phyloP scores from a whole-genome alignment of 2,888 invertebrate species.

The Microplitis manilae region DNA sequence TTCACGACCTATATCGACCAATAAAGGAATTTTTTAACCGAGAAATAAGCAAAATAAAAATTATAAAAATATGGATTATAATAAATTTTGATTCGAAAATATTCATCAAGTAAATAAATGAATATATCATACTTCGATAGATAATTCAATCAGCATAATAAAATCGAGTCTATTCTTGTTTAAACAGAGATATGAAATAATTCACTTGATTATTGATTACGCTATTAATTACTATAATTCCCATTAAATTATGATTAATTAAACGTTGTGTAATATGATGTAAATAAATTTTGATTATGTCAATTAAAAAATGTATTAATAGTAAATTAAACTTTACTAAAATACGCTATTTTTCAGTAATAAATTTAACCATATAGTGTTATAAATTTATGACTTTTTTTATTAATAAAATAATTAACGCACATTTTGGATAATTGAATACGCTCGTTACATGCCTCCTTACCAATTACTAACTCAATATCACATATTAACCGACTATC shows the following conservation, averaged over 20 bases:
- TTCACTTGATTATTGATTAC: background rate
- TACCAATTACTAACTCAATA: conserved; percentile 30
- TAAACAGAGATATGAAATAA: background rate
- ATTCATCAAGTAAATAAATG: background rate
- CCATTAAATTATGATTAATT: background rate
- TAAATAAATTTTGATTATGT: background rate
- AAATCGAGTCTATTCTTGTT: background rate
- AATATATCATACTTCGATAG: background rate
- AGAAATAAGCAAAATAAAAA: background rate
- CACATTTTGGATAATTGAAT: background rate
- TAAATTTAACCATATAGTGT: no score
- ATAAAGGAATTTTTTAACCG: no score
- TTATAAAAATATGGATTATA: background rate
- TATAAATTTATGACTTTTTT: no score
- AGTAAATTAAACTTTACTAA: no score
- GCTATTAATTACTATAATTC: background rate
- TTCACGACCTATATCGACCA: no score
- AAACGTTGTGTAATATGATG: background rate
- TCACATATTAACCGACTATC: conserved; percentile 20
- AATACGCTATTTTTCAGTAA: no score
- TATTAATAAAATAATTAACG: background rate
- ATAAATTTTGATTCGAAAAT: background rate
- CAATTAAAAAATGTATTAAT: no score
- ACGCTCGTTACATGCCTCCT: conserved; percentile 39
- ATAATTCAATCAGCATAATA: background rate